Evolutionary conservation across 2,888 invertebrate genomes (phyloP).

Genomic region (Tetrapedia diversipes): DNA sequence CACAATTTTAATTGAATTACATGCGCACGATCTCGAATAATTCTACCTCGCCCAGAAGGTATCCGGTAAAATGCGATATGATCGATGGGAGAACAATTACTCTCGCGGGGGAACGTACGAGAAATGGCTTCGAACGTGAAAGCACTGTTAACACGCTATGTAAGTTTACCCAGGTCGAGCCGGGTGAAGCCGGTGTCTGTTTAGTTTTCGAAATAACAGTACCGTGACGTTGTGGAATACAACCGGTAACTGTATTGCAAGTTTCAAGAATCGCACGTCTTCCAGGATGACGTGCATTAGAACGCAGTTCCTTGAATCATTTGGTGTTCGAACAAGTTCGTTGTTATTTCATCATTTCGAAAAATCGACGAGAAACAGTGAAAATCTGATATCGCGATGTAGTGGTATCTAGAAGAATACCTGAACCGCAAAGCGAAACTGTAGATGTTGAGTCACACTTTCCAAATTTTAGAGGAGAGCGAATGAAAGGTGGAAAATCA

Average conservation of each 20-base stretch:
- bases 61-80: not conserved
- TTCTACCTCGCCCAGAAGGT: not conserved
- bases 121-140: not conserved
- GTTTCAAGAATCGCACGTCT: constrained; percentile 18
- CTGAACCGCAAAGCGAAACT: too few relatives aligned
- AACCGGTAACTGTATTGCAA: constrained; percentile 8
- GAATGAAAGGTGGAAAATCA: too few relatives aligned
- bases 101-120: not conserved
- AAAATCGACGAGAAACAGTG: not conserved
- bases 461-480: too few relatives aligned
- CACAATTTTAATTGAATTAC: constrained; percentile 48
- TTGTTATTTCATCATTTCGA: not conserved
- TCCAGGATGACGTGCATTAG: not conserved
- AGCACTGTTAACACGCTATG: not conserved
- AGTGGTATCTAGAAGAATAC: too few relatives aligned
- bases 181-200: not conserved
- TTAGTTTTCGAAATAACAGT: constrained; percentile 23
- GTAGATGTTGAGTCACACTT: too few relatives aligned
- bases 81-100: not conserved
- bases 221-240: constrained; percentile 1
- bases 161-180: constrained; percentile 2
- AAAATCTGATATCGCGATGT: not conserved
- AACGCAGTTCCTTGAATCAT: constrained; percentile 13
- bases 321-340: not conserved
- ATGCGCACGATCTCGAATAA: not conserved